Base-by-base conservation (phyloP, 2,888 invertebrate species). In the Blastobasis adustella region DNA sequence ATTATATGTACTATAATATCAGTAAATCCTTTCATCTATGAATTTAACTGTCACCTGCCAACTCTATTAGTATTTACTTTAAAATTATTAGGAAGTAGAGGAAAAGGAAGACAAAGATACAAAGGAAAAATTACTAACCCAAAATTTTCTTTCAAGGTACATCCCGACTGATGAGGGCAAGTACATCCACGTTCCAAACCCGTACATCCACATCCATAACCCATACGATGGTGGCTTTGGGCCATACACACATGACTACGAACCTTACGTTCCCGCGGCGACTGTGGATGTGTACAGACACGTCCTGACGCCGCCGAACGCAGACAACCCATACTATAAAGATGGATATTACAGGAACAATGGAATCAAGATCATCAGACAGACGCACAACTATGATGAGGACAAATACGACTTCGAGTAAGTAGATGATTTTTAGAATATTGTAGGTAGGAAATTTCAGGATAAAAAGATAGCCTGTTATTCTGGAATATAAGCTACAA, bases 381-480 rank as follows among this genome's bases (percentile, higher is more conserved):
- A 89, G 58, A 80, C 82, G 50, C 88, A 88, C 56, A 82, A 83
- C 63, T 86, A 89, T 64, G 74, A 86, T 1, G 88, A 89, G 49
- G 84, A 88, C 56, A 89, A 85, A 78, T 89, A 88, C 67, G 88
- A 89, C 65, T 89, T 88, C 67, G 74, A 84, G 89, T 89, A 57
- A 89, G 89, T 83, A 68, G 23, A 23, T 23, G 23, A 23, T 23
- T 23, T 23, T 23, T 23, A 23, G 23, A 23, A 1, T 23, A 23
- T 23, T 23, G 23, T 23, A 23, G 23, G 23, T 23, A 23, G 23
- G 3, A 2, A 23, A 23, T 23, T 23, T 23, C 23, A 3, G 23
- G 23, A 23, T 23, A 23, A 23, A 23, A 23, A 2, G 1, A 23
- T 23, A 23, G 23, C 23, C 23, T 2, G 23, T 23, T 23, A 23